Percentiles rank a stretch among this genome's conserved stretches.
Evolutionary conservation across 2,888 invertebrate genomes (phyloP).

Genomic region (Clitarchus hookeri): DNA sequence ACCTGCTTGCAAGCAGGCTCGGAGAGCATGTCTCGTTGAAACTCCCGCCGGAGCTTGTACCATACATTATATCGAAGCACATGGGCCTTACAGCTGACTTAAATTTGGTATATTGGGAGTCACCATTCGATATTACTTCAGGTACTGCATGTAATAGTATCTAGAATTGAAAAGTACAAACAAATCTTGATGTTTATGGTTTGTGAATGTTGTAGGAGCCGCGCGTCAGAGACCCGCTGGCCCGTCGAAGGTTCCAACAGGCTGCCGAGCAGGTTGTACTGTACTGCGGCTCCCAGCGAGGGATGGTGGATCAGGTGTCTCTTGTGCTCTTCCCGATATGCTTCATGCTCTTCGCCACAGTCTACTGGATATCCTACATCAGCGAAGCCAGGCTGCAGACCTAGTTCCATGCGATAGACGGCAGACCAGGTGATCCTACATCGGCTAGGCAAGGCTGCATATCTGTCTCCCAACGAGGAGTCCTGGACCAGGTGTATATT

Average conservation of each 20-base stretch:
- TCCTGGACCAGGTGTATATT: constrained; percentile 60
- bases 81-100: too few species aligned
- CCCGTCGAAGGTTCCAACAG: constrained; percentile 51
- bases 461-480: constrained; percentile 61
- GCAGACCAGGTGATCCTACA: constrained; percentile 63
- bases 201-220: constrained; percentile 15
- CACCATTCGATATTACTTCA: too few species aligned
- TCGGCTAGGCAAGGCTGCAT: constrained; percentile 48
- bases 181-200: too few species aligned
- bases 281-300: constrained; percentile 66
- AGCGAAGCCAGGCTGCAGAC: constrained; percentile 56
- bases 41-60: too few species aligned
- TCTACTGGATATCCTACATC: constrained; percentile 66
- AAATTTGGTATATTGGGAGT: too few species aligned
- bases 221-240: constrained; percentile 26
- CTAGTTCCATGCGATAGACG: constrained; percentile 44
- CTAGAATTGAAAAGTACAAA: too few species aligned
- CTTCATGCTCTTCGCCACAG: constrained; percentile 61
- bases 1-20: too few species aligned
- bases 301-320: constrained; percentile 61
- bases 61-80: too few species aligned
- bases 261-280: constrained; percentile 61
- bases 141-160: too few species aligned
- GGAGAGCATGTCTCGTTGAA: too few species aligned
- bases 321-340: constrained; percentile 59